Percentiles rank a stretch among this genome's conserved stretches.
Conservation (phyloP, 2,888 invertebrate species). For the Patella pellucida region DNA sequence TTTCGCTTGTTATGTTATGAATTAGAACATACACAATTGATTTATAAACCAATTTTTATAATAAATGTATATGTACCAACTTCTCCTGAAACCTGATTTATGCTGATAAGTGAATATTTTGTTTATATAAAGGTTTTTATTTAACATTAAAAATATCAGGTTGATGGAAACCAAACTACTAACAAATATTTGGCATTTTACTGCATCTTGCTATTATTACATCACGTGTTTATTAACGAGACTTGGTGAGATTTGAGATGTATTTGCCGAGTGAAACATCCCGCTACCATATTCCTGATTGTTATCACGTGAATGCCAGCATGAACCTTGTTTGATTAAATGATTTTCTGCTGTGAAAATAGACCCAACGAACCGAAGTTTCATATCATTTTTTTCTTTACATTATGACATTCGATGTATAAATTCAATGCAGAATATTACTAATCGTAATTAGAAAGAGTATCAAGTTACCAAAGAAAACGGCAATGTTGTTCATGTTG, state of each 20-base stretch:
- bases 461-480: too few relatives aligned
- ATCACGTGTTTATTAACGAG: slow-evolving; percentile 9
- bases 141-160: too few relatives aligned
- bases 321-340: not conserved
- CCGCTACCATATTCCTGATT: not conserved
- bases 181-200: slow-evolving; percentile 1
- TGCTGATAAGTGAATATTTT: not conserved
- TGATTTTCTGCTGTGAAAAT: not conserved
- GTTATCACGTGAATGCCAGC: not conserved
- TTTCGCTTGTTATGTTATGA: too few relatives aligned
- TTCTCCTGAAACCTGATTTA: not conserved
- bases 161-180: slow-evolving; percentile 5
- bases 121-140: not conserved
- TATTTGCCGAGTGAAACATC: not conserved
- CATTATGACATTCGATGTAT: too few relatives aligned
- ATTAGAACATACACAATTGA: too few relatives aligned
- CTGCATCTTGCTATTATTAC: not conserved
- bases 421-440: too few relatives aligned
- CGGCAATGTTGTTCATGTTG: too few relatives aligned
- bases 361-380: too few relatives aligned
- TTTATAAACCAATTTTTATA: too few relatives aligned
- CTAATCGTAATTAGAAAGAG: too few relatives aligned
- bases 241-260: not conserved
- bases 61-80: too few relatives aligned
- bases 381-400: too few relatives aligned